Evolutionary conservation across 2,888 invertebrate genomes (phyloP), one percentile per base, ranked within the genome.

Genomic region (Cartodere bifasciata): DNA sequence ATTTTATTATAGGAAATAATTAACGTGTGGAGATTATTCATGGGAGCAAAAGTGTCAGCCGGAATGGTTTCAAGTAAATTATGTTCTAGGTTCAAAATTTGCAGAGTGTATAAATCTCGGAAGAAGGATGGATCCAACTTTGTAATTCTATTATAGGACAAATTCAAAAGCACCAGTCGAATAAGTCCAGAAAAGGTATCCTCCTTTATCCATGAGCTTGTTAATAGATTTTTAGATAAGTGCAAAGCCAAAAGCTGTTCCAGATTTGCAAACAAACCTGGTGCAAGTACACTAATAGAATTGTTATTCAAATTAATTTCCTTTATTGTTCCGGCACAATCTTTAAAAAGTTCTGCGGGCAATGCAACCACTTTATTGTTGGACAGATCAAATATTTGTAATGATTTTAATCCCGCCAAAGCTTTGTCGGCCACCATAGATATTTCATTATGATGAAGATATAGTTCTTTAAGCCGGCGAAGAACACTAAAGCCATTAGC

Each of bases 291-390:
- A 55, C 80, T 79, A 47, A 92, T 80, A 13, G 87, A 85, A 67
- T 91, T 91, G 62, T 90, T 90, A 60, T 87, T 85, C 54, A 90
- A 64, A 62, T 87, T 82, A 51, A 91, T 77, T 63, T 90, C 88
- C 62, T 82, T 84, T 47, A 91, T 77, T 38, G 78, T 75, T 40
- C 75, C 74, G 29, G 75, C 67, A 49, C 77, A 73, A 60, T 87
- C 86, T 54, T 71, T 70, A 53, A 92, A 88, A 41, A 92, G 63
- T 51, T 82, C 81, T 39, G 83, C 75, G 23, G 92, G 91, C 44
- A 94, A 67, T 30, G 85, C 82, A 21, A 82, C 82, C 41, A 94
- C 76, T 67, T 84, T 81, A 61, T 94, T 94, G 49, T 85, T 82
- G 16, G 90, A 86, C 32, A 94, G 64, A 63, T 92, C 88, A 39